phyloP scores from a whole-genome alignment of 2,888 invertebrate genomes.

The Syrphus vitripennis region DNA sequence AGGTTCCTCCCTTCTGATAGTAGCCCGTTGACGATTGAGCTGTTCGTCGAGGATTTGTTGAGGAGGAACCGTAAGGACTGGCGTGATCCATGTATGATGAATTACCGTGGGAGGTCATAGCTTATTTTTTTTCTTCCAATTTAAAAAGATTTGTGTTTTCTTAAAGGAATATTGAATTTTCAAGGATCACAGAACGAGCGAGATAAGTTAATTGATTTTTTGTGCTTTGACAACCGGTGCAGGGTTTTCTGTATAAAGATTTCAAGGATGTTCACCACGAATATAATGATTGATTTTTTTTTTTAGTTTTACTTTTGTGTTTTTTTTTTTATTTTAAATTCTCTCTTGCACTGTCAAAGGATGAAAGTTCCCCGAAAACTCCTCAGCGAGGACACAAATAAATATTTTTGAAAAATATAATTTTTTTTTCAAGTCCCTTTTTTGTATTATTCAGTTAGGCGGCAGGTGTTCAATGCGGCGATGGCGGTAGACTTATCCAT shows the following conservation, averaged over 20 bases:
- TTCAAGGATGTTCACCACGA: constrained; percentile 63
- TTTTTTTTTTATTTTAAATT: not conserved
- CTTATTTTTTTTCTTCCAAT: not conserved
- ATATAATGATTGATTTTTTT: constrained; percentile 44
- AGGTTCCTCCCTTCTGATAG: constrained; percentile 47
- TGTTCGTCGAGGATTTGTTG: constrained; percentile 43
- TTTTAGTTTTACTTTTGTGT: not conserved
- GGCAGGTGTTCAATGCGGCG: constrained; percentile 32
- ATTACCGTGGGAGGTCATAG: constrained; percentile 53
- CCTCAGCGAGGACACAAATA: not conserved
- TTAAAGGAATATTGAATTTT: constrained; percentile 57
- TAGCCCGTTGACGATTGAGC: constrained; percentile 49
- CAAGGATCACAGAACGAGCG: constrained; percentile 26
- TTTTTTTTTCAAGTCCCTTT: constrained; percentile 17
- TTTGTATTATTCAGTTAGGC: constrained; percentile 37
- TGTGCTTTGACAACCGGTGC: constrained; percentile 52
- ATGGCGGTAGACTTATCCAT: constrained; percentile 57
- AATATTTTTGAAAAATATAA: not conserved
- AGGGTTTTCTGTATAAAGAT: not conserved
- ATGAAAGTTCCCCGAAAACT: constrained; percentile 9
- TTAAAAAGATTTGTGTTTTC: not conserved
- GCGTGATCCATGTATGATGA: constrained; percentile 47
- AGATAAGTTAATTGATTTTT: constrained; percentile 56
- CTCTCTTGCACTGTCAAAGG: constrained; percentile 16
- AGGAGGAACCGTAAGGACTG: constrained; percentile 39